phyloP scores from a whole-genome alignment of 2,888 invertebrate species.

The Abrostola tripartita region DNA sequence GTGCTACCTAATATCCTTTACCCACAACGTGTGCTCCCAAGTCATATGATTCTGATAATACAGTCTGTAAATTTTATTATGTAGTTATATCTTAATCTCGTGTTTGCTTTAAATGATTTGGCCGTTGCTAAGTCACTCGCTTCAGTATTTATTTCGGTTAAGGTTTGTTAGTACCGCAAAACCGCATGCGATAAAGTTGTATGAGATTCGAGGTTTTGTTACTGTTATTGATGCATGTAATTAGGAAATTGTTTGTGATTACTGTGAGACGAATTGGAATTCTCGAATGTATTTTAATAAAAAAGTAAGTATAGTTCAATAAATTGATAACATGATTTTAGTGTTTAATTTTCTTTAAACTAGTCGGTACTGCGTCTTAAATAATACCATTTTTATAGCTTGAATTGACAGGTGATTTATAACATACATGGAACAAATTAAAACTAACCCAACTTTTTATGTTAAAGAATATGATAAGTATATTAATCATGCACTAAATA shows the following conservation, averaged over 20 bases:
- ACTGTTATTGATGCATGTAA: background rate
- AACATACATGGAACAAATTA: too few species aligned
- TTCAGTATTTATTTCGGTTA: constrained; percentile 21
- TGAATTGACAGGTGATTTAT: too few species aligned
- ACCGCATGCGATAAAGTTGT: constrained; percentile 3
- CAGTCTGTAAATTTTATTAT: constrained; percentile 29
- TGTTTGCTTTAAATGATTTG: constrained; percentile 35
- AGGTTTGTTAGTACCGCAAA: constrained; percentile 6
- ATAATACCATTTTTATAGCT: too few species aligned
- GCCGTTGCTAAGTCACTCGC: constrained; percentile 20
- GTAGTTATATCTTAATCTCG: constrained; percentile 32
- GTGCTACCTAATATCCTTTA: constrained; percentile 1
- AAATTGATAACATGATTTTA: constrained; percentile 12
- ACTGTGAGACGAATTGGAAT: constrained; percentile 26
- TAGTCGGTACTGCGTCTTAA: background rate
- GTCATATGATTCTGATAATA: constrained; percentile 46
- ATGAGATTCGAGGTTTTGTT: constrained; percentile 5
- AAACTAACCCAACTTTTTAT: too few species aligned
- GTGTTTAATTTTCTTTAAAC: background rate
- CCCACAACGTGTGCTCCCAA: background rate
- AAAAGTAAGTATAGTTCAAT: constrained; percentile 34
- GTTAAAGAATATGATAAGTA: too few species aligned
- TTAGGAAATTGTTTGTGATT: constrained; percentile 30
- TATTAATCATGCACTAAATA: too few species aligned
- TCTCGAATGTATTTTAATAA: constrained; percentile 36